Base-by-base conservation (phyloP, 2,113 vertebrate species). In the Ranitomeya variabilis region DNA sequence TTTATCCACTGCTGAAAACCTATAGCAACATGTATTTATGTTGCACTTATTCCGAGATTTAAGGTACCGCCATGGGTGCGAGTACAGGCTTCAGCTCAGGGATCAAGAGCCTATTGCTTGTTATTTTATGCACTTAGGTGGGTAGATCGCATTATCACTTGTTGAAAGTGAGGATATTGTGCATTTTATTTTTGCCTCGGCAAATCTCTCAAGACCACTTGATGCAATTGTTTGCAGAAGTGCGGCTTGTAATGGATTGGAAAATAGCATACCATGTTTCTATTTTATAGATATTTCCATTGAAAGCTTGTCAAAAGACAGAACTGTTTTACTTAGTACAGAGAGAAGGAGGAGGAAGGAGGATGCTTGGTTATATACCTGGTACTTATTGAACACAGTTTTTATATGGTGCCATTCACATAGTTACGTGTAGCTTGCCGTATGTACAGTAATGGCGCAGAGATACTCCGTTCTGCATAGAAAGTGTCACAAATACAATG, bases 201-300 rank as follows among this genome's bases (percentile, higher is more conserved):
- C 54, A 11, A 16, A 64, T 86, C 85, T 86, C 85, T 52, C 7
- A 60, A 86, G 85, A n/a, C 57, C 60, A 26, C 37, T 54, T 78
- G 59, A 62, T 86, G 31, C 37, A 21, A 77, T 77, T 77, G 71
- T 45, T 60, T 86, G 26, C 37, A n/a, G 55, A 62, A 77, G 62
- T n/a, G 84, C 26, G 4, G 26, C 26, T 54, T 13, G 54, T 23
- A 16, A 55, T 37, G 26, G 26, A 60, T 66, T 8, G 57, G 45
- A 52, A 66, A 83, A 83, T 66, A 66, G 18, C 54, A 80, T 67
- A 18, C 19, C 12, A n/a, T 52, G 45, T 54, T 54, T n/a, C 45
- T 16, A 14, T 64, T 15, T 64, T 12, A 57, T 57, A 57, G 55
- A 57, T 13, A 69, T 69, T 26, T 69, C 23, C 23, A 23, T 26